A percentile compares a stretch with the other conserved stretches of the same genome.
Evolutionary conservation across 1,140 invertebrate genomes (phyloP).

Genomic region (Macrostomum lignano): DNA sequence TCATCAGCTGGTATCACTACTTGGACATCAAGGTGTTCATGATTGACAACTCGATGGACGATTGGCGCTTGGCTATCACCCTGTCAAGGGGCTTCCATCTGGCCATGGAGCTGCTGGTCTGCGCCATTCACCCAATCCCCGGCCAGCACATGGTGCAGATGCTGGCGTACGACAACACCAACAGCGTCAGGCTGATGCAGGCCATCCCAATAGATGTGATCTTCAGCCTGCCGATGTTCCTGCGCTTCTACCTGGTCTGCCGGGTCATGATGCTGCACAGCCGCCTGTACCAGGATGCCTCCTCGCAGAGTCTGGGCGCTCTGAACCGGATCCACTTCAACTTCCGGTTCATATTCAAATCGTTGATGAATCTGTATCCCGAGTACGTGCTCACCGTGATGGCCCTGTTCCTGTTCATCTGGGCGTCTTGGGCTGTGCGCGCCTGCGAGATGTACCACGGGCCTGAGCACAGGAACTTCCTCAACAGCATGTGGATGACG

Average conservation of each 20-base stretch:
- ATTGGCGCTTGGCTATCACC: conserved; percentile 18
- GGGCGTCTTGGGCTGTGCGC: conserved; percentile 18
- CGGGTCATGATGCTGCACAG: conserved; percentile 21
- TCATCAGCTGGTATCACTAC: conserved; percentile 15
- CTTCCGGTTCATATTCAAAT: conserved; percentile 24
- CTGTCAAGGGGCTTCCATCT: conserved; percentile 11
- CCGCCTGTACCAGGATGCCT: conserved; percentile 20
- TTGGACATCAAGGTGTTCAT: conserved; percentile 17
- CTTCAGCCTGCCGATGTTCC: conserved; percentile 22
- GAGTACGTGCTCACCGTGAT: conserved; percentile 18
- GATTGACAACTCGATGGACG: conserved; percentile 20
- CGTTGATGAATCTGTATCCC: conserved; percentile 23
- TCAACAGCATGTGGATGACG: conserved; percentile 23
- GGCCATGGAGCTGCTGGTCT: conserved; percentile 16
- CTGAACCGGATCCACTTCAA: conserved; percentile 23
- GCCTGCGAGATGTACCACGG: conserved; percentile 9
- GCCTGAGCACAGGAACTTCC: conserved; percentile 12
- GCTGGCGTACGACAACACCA: background rate
- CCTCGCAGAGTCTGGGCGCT: conserved; percentile 23
- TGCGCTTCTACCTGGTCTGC: conserved; percentile 18
- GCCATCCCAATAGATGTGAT: conserved; percentile 16
- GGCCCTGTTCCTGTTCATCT: conserved; percentile 14
- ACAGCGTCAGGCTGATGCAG: background rate
- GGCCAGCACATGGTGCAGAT: conserved; percentile 9
- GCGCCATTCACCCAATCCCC: conserved; percentile 20